phyloP scores from a whole-genome alignment of 2,113 vertebrate species.

The Lamprotornis superbus region DNA sequence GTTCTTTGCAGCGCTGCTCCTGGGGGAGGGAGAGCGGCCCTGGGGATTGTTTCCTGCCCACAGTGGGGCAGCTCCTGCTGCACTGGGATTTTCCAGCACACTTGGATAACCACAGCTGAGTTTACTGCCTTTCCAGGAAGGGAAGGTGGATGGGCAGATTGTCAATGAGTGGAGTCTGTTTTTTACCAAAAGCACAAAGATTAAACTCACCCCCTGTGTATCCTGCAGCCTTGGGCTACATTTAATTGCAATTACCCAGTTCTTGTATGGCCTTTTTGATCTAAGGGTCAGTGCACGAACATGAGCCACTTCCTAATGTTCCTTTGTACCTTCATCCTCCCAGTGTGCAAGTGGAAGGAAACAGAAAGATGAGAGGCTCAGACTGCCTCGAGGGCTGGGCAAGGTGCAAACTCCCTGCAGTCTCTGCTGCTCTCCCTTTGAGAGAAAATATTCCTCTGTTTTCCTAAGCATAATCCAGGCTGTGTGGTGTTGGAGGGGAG shows the following conservation, averaged over 20 bases:
- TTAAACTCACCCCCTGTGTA: neutral
- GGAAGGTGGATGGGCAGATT: neutral
- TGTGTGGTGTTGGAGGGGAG: neutral
- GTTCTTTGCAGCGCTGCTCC: neutral
- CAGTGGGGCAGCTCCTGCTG: neutral
- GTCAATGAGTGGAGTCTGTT: neutral
- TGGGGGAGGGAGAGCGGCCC: neutral
- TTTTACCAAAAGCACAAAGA: neutral
- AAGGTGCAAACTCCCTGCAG: neutral
- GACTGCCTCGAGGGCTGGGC: neutral
- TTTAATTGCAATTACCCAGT: neutral
- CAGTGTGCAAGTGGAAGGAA: neutral
- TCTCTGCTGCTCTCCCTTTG: neutral
- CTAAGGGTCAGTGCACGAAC: neutral
- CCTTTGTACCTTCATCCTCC: neutral
- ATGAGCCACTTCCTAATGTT: neutral
- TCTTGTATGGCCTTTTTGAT: neutral
- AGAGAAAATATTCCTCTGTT: neutral
- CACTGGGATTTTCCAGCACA: neutral
- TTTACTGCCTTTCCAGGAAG: neutral
- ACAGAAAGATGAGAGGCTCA: neutral
- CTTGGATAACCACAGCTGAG: neutral
- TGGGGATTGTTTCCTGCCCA: neutral
- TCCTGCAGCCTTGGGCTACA: neutral
- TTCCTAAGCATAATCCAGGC: neutral